phyloP scores from a whole-genome alignment of 2,797 vertebrate genomes.

The Paratrypauchen microcephalus region DNA sequence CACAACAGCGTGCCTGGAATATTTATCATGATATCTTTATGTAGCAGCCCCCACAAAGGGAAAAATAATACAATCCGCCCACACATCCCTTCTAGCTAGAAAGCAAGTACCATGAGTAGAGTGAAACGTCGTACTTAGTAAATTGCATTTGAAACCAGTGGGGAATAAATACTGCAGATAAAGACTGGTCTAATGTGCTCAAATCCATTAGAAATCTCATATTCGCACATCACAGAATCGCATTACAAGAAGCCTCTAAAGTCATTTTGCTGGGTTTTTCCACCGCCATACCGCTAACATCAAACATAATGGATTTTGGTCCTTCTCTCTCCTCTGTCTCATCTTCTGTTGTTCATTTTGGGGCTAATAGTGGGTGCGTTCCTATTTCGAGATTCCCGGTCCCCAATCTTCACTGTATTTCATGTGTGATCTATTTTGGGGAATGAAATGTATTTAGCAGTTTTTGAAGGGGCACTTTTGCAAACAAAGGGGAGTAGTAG shows the following conservation, averaged over 20 bases:
- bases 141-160: conserved; percentile 80
- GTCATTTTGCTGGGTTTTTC: conserved; percentile 76
- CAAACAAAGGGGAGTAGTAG: neutral
- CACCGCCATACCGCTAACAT: conserved; percentile 69
- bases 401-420: conserved; percentile 34
- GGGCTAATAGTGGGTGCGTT: conserved; percentile 25
- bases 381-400: conserved; percentile 38
- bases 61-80: conserved; percentile 58
- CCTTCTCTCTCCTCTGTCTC: conserved; percentile 38
- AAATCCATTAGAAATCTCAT: conserved; percentile 86
- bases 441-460: neutral
- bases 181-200: conserved; percentile 80
- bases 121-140: conserved; percentile 77
- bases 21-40: conserved; percentile 58
- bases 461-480: conserved; percentile 27
- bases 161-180: conserved; percentile 83
- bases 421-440: conserved; percentile 11
- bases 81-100: conserved; percentile 55
- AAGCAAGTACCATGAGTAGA: conserved; percentile 52
- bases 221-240: conserved; percentile 79
- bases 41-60: conserved; percentile 22
- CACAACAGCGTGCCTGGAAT: conserved; percentile 42
- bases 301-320: conserved; percentile 81
- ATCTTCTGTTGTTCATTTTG: conserved; percentile 39
- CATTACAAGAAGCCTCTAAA: conserved; percentile 81